Evolutionary conservation across 2,113 vertebrate genomes (phyloP).

Genomic region (Solenodon paradoxus): DNA sequence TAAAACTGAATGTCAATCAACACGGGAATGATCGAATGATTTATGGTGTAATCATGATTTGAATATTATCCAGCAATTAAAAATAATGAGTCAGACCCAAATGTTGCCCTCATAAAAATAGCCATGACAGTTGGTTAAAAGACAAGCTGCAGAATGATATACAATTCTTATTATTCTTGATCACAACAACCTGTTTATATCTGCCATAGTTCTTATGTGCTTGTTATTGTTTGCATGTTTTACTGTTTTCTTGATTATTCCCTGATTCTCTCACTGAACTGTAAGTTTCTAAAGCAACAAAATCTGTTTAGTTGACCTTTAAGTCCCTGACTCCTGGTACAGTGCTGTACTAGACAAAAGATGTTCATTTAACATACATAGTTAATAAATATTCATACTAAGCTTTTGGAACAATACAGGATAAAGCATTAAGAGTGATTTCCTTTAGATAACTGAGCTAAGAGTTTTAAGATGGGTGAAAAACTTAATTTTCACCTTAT

Average conservation of each 20-base stretch:
- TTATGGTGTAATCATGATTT: background rate
- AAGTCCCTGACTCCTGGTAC: background rate
- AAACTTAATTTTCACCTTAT: background rate
- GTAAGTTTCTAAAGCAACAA: background rate
- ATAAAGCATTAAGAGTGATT: background rate
- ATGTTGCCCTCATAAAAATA: background rate
- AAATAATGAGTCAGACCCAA: background rate
- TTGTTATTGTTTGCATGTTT: background rate
- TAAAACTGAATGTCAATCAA: background rate
- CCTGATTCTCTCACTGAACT: background rate
- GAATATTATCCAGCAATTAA: background rate
- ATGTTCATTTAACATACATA: background rate
- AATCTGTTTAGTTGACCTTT: background rate
- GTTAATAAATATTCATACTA: constrained; percentile 7
- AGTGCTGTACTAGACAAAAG: background rate
- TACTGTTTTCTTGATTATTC: background rate
- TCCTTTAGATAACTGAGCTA: background rate
- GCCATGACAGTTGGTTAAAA: background rate
- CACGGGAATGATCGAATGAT: background rate
- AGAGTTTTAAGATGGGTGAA: background rate
- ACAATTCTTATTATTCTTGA: background rate
- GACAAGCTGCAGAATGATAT: background rate
- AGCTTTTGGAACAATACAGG: background rate
- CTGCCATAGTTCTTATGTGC: background rate
- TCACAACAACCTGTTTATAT: background rate